These are phyloP conservation scores for Bradypodion pumilum DNA, from an alignment of 2,797 vertebrate genomes.

Conservation along the genomic window DNA sequence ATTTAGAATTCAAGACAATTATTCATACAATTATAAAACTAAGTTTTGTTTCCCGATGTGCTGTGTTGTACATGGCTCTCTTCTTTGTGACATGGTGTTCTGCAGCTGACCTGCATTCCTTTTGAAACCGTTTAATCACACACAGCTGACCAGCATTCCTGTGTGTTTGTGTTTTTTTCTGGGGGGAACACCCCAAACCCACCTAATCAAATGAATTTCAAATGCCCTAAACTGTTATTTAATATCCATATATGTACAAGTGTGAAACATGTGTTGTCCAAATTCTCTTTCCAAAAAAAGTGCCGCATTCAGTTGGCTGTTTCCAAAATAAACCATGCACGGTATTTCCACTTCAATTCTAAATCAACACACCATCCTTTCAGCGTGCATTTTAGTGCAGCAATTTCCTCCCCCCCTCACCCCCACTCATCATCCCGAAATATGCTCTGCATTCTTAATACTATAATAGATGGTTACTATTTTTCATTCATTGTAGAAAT, in stretches of 20 bases:
- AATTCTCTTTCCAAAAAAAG: conserved; percentile 40
- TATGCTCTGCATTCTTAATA: background rate
- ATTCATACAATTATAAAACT: conserved; percentile 47
- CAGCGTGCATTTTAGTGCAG: conserved; percentile 17
- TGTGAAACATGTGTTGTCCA: conserved; percentile 53
- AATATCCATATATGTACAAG: conserved; percentile 62
- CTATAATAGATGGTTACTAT: conserved; percentile 7
- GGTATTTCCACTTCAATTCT: accelerated
- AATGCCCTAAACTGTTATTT: conserved; percentile 67
- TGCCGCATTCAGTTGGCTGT: background rate
- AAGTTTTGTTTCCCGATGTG: conserved; percentile 19
- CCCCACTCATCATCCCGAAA: background rate
- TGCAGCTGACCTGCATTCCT: conserved; percentile 66
- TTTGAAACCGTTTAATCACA: conserved; percentile 71
- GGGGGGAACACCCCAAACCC: conserved; percentile 41
- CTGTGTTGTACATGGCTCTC: conserved; percentile 13
- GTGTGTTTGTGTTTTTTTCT: conserved; percentile 32
- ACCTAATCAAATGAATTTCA: conserved; percentile 65
- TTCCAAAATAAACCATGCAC: conserved; percentile 41
- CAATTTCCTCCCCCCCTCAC: background rate
- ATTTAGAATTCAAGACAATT: conserved; percentile 55
- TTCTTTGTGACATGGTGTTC: conserved; percentile 42
- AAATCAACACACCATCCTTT: background rate
- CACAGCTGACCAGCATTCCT: conserved; percentile 71
- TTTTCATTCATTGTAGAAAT: conserved; percentile 19